Conservation (phyloP, 1,140 invertebrate genomes). For the Apis cerana region DNA sequence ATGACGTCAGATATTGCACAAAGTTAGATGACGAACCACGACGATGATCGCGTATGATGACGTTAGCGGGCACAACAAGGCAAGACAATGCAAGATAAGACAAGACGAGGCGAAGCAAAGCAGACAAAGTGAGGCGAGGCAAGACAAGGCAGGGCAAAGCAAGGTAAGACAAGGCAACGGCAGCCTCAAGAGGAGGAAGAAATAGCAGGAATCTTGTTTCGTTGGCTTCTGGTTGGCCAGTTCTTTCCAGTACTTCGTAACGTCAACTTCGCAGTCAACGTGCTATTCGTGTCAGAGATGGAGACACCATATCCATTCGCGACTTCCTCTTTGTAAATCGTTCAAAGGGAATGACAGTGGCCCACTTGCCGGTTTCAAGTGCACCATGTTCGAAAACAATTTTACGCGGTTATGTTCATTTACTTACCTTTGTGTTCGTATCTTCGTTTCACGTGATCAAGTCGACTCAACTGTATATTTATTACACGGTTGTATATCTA, state of each 20-base stretch:
- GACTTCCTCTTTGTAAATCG: conserved; percentile 31
- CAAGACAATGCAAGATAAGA: background rate
- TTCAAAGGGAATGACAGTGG: conserved; percentile 53
- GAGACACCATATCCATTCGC: conserved; percentile 34
- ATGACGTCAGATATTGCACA: conserved; percentile 54
- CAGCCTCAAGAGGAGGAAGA: conserved; percentile 54
- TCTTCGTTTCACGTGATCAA: background rate
- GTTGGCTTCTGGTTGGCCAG: conserved; percentile 53
- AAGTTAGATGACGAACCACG: conserved; percentile 34
- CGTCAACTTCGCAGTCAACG: conserved; percentile 40
- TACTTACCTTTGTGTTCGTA: background rate
- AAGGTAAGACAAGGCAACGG: conserved; percentile 29
- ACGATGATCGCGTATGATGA: conserved; percentile 57
- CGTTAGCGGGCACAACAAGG: conserved; percentile 29
- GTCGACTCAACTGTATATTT: too few relatives aligned
- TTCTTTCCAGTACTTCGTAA: conserved; percentile 59
- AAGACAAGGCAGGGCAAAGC: conserved; percentile 28
- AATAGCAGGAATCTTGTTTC: conserved; percentile 56
- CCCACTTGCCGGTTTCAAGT: conserved; percentile 43
- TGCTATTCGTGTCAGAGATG: conserved; percentile 15
- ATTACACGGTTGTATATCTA: background rate
- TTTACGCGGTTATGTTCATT: background rate
- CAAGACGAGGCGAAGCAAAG: conserved; percentile 25
- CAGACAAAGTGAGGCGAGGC: background rate
- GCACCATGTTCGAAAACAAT: background rate